Evolutionary conservation across 2,797 vertebrate species (phyloP), one percentile per base, ranked within the genome.

Genomic region (Chiroxiphia lanceolata): DNA sequence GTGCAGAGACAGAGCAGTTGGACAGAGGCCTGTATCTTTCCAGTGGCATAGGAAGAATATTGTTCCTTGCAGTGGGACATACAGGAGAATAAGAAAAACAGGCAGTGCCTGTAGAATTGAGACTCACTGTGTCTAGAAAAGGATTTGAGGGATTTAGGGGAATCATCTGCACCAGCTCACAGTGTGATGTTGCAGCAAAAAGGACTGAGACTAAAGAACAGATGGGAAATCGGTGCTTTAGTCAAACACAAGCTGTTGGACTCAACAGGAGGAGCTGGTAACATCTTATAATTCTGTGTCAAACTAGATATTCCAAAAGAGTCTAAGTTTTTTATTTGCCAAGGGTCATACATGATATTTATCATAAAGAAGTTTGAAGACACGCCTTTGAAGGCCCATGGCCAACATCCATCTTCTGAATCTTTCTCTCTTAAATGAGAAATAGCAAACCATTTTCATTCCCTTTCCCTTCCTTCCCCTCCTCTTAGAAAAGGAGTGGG

Each of bases 221-320:
- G 95, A 97, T 92, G 96, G 96, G 90, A 87, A 82, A 85, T 95
- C 71, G 87, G 86, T 84, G 83, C 89, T 75, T 74, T 83, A 95
- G 83, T 87, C 89, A 95, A 95, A 93, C 89, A 95, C 95, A 93
- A 94, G 86, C 93, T 97, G 95, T 90, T 60, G 77, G 67, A 77
- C 53, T 90, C 81, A 80, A 82, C 90, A 87, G 92, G 83, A 92
- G 51, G 60, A 95, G 70, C 59, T 84, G 86, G 89, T 93, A 56
- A n/a, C 60, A 77, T 31, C 27, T 67, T 87, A 34, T 45, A 87
- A 87, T 84, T 90, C 95, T 31, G 51, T 70, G 87, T 95, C 90
- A 93, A 81, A 76, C 2, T 44, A 82, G 70, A 53, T 90, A 29
- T 92, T 92, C 75, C 60, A 80, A 60, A 38, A 80, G 51, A 92